phyloP scores from a whole-genome alignment of 2,797 vertebrate species.

The Vireo griseus region DNA sequence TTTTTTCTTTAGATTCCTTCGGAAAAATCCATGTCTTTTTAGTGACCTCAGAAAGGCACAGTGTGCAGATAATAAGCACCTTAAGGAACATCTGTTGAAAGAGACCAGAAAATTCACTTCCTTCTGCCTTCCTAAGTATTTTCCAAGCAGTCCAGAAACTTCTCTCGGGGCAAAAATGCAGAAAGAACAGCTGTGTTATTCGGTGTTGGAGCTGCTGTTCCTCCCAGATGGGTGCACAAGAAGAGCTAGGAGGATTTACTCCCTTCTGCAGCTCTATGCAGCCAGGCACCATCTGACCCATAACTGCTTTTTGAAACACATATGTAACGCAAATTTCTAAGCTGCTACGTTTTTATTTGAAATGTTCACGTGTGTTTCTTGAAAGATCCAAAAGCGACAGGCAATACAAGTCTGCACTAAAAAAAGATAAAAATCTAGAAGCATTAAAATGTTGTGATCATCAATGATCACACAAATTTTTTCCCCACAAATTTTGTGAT shows the following conservation, averaged over 20 bases:
- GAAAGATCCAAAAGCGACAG: neutral
- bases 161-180: neutral
- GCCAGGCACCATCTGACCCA: neutral
- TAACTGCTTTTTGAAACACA: neutral
- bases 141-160: neutral
- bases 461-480: neutral
- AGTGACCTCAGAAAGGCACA: neutral
- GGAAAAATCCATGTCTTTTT: neutral
- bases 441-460: neutral
- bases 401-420: neutral
- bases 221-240: neutral
- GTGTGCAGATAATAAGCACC: neutral
- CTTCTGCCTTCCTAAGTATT: neutral
- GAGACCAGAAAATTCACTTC: neutral
- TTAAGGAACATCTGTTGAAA: neutral
- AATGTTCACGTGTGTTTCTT: neutral
- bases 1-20: neutral
- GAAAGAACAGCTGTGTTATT: neutral
- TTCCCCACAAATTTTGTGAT: neutral
- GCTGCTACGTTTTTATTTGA: neutral
- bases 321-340: neutral
- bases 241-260: neutral
- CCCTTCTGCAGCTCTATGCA: neutral
- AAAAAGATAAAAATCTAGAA: neutral
- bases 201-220: neutral